Percentiles rank a stretch among this genome's conserved stretches.
Conservation (phyloP, 2,113 vertebrate species). For the Colinus virginianus region DNA sequence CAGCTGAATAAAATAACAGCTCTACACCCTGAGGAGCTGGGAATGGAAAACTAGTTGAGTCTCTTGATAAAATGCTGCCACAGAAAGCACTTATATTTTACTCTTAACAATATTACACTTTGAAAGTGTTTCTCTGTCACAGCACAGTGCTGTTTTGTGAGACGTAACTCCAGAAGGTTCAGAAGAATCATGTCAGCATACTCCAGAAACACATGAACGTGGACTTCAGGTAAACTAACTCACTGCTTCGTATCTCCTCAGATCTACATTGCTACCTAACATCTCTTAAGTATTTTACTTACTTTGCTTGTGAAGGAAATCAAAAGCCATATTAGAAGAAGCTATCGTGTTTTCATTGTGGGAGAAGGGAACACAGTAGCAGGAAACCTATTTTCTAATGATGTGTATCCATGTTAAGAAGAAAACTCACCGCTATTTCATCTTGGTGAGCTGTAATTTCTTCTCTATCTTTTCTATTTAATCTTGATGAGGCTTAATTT, state of each 20-base stretch:
- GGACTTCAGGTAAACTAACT: background rate
- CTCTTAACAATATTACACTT: background rate
- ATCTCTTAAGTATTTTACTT: background rate
- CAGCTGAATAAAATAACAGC: background rate
- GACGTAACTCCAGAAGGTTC: background rate
- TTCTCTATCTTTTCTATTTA: background rate
- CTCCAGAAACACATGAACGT: background rate
- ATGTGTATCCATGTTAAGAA: background rate
- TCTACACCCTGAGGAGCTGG: background rate
- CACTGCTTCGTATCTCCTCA: background rate
- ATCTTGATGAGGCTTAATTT: background rate
- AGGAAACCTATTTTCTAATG: background rate
- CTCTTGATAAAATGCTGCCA: background rate
- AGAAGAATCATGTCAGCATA: background rate
- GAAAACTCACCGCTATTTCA: background rate
- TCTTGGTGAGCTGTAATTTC: background rate
- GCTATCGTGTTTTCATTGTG: background rate
- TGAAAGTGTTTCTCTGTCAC: background rate
- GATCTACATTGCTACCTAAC: background rate
- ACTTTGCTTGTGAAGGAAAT: background rate
- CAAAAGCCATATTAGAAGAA: constrained; percentile 8
- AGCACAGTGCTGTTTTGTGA: background rate
- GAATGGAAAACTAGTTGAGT: background rate
- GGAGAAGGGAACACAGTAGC: background rate
- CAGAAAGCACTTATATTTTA: background rate